phyloP scores from a whole-genome alignment of 1,140 invertebrate genomes.

The Dendroctonus ponderosae region DNA sequence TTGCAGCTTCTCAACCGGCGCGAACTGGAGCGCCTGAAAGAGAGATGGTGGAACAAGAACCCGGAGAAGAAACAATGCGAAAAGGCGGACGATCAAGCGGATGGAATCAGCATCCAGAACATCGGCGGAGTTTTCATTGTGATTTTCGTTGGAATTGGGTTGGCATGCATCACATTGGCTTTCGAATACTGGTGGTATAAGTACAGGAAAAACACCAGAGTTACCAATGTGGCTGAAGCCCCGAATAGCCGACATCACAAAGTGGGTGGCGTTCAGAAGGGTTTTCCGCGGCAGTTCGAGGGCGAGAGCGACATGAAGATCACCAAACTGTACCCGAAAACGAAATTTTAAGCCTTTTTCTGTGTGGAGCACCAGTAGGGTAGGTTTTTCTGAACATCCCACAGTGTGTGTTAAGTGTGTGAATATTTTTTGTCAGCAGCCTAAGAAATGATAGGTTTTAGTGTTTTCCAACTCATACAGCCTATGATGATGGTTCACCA shows the following conservation, averaged over 20 bases:
- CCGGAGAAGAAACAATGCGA: conserved; percentile 76
- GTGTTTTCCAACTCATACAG: no score
- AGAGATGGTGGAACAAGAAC: conserved; percentile 94
- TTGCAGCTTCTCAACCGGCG: conserved; percentile 89
- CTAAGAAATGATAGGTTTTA: no score
- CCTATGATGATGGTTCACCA: no score
- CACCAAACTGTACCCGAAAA: no score
- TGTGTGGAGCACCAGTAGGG: no score
- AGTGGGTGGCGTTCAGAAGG: no score
- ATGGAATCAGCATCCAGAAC: conserved; percentile 95
- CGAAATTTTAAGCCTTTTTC: no score
- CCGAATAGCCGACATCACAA: neutral
- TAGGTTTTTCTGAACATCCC: no score
- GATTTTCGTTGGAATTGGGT: conserved; percentile 88
- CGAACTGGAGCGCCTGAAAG: conserved; percentile 88
- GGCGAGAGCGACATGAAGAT: no score
- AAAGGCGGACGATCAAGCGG: conserved; percentile 85
- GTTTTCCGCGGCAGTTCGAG: no score
- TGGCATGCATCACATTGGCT: conserved; percentile 87
- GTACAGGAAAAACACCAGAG: conserved; percentile 56
- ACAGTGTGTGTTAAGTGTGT: no score
- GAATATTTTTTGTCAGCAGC: no score
- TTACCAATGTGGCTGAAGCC: conserved; percentile 21
- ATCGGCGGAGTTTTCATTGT: conserved; percentile 97
- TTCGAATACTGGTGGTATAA: conserved; percentile 96